Base-by-base conservation (phyloP, 2,888 invertebrate genomes). In the Germaria angustata region DNA sequence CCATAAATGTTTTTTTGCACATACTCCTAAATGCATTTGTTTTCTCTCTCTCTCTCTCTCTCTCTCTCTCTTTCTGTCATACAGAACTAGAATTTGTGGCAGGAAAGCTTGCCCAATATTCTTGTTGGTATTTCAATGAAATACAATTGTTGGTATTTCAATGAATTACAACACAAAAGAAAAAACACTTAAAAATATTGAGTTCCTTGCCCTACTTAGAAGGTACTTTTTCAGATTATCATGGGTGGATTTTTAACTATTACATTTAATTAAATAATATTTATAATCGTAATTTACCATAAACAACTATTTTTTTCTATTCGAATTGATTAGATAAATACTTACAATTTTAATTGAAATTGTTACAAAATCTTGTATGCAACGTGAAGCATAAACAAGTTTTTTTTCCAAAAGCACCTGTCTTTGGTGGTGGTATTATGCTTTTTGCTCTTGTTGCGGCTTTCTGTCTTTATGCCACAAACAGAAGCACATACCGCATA, bases 331-430 rank as follows among this genome's bases (percentile, higher is more conserved):
- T 69, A 77, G 69, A 77, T 77, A 77, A 77, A 69, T 77, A 69
- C 75, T 81, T 75, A 68, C 68, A 53, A 73, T 68, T 75, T 68
- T 75, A 66, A 68, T 75, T 75, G 80, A 66, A 75, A 68, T 69
- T 77, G 61, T 77, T 77, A 77, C 77, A 77, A 77, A 77, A 77
- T 77, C 77, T 69, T 69, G 61, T 69, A 76, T 77, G 69, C 59
- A 77, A 69, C 61, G 61, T 77, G 77, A 61, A 53, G 61, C 69
- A 61, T 44, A 69, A 77, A 77, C 77, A 61, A 63, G 77, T 77
- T 77, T 77, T 53, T 61, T 53, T n/a, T n/a, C n/a, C n/a, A 44
- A 77, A 77, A 61, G 77, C 77, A 77, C 77, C 77, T 77, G 77
- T 69, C 77, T 77, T 69, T 44, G 34, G 55, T 78, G 51, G 28